Evolutionary conservation across 1,140 invertebrate species (phyloP).

Genomic region (Calliopsis andreniformis): DNA sequence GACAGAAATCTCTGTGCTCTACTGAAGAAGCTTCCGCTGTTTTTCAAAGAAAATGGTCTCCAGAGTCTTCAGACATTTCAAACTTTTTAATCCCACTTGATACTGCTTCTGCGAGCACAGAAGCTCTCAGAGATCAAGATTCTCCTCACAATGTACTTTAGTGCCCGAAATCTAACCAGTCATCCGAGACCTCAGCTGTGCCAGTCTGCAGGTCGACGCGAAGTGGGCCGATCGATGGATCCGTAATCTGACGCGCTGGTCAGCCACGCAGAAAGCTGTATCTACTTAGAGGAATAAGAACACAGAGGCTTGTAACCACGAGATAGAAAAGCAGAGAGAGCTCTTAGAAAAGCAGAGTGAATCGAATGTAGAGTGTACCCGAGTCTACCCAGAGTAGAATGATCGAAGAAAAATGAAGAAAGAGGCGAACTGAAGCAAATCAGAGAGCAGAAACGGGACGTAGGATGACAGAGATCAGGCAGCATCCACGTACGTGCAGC

Average conservation of each 20-base stretch:
- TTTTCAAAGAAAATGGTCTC: too few relatives aligned
- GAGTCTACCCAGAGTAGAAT: constrained; percentile 17
- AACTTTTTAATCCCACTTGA: too few relatives aligned
- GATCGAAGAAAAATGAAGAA: constrained; percentile 12
- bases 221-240: constrained; percentile 49
- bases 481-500: constrained; percentile 20
- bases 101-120: constrained; percentile 41
- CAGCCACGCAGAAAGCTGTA: background rate
- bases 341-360: background rate
- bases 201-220: constrained; percentile 15
- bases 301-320: constrained; percentile 44
- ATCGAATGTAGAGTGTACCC: background rate
- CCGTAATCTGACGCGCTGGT: constrained; percentile 54
- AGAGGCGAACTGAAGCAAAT: background rate
- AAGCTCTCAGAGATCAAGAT: constrained; percentile 47
- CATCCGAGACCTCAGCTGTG: constrained; percentile 42
- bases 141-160: constrained; percentile 12
- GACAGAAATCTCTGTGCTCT: too few relatives aligned
- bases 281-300: too few relatives aligned
- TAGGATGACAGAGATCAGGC: constrained; percentile 24
- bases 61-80: background rate
- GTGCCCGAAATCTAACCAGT: constrained; percentile 52
- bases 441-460: constrained; percentile 57
- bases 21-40: too few relatives aligned
- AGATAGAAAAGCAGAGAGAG: constrained; percentile 46